These are phyloP conservation scores for Apostichopus californicus DNA, from an alignment of 35 echinoderm and acorn worm genomes.

Conservation along the genomic window DNA sequence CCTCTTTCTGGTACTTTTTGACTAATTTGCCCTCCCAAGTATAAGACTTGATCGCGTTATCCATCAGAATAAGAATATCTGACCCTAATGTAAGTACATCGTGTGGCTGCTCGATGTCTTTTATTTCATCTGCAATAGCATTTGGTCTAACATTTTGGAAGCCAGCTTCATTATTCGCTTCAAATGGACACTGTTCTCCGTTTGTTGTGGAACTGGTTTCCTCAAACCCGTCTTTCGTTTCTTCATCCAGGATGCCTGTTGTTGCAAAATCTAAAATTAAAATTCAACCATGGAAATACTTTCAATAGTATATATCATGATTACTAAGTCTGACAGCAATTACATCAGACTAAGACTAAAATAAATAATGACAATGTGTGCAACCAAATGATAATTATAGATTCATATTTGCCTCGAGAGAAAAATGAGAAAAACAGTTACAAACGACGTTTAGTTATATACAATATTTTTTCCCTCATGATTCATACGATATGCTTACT, in stretches of 20 bases:
- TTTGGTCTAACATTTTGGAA: background rate
- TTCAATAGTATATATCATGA: too few species aligned
- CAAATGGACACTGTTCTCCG: background rate
- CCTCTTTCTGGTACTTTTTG: background rate
- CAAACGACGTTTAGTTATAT: too few species aligned
- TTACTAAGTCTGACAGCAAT: too few species aligned
- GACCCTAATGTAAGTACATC: slow-evolving; percentile 11
- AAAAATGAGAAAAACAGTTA: too few species aligned
- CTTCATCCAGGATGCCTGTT: background rate
- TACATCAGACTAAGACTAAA: too few species aligned
- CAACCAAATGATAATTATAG: too few species aligned
- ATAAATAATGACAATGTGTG: too few species aligned
- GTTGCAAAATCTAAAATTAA: background rate
- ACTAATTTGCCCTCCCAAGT: background rate
- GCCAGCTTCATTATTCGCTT: background rate
- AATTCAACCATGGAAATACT: too few species aligned
- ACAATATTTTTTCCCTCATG: too few species aligned
- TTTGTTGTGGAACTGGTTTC: background rate
- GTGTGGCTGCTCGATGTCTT: background rate
- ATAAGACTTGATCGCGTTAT: background rate
- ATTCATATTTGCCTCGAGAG: too few species aligned
- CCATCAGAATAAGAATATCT: background rate
- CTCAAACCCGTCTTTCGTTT: background rate
- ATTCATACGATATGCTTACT: too few species aligned
- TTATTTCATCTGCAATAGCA: slow-evolving; percentile 5